Evolutionary conservation across 2,113 vertebrate genomes (phyloP).

Genomic region (Lepus americanus): DNA sequence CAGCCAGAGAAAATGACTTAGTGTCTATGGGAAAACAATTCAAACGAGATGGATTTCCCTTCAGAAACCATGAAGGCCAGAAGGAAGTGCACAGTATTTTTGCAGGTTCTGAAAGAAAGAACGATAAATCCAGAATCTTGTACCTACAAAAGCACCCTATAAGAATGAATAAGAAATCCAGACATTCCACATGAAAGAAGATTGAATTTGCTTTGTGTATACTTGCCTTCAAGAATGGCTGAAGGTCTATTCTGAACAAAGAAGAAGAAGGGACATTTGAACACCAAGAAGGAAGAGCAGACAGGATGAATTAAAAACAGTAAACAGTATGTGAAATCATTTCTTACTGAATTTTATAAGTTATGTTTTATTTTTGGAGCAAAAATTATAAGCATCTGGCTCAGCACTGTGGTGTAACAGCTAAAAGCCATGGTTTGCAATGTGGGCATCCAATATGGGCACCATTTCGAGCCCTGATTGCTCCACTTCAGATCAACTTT

Average conservation of each 20-base stretch:
- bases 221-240: background rate
- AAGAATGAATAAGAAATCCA: background rate
- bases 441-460: too few species aligned
- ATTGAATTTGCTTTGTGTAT: background rate
- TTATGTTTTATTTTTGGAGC: background rate
- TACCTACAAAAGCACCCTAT: background rate
- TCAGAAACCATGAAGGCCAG: background rate
- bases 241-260: background rate
- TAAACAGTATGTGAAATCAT: background rate
- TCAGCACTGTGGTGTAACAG: too few species aligned
- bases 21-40: background rate
- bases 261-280: background rate
- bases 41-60: background rate
- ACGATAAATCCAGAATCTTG: background rate
- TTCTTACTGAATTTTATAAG: background rate
- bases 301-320: background rate
- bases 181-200: background rate
- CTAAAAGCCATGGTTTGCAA: too few species aligned
- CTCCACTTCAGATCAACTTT: too few species aligned
- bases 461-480: too few species aligned
- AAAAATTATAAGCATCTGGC: background rate
- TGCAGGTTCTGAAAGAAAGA: background rate
- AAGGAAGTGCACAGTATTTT: background rate
- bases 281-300: background rate
- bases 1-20: background rate